Base-by-base conservation (phyloP, 1,140 invertebrate species). In the Thalassaphorura encarpata region DNA sequence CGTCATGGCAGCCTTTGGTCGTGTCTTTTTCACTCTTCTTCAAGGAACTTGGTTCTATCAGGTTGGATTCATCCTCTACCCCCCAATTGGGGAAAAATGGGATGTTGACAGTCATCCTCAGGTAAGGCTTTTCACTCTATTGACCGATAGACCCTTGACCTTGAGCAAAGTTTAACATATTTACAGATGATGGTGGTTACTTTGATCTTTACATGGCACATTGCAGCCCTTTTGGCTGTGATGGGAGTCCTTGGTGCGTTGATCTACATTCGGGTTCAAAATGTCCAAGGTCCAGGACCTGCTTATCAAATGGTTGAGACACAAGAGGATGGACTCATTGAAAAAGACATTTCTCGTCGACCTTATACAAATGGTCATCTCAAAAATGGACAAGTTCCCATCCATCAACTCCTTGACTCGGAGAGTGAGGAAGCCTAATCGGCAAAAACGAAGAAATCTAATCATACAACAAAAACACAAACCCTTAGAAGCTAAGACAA, bases 1-100 rank as follows among this genome's bases (percentile, higher is more conserved):
- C 48, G 62, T 76, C 5, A 33, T 75, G 6, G 61, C 67, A 1
- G 65, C 73, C 1, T 56, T 76, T 15, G 41, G 62, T 6, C 64
- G 75, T 23, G 53, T 67, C 2, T 75, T 71, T 58, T 72, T 72
- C 45, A 67, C 71, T 1, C 50, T 76, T 2, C 59, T 76, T 23
- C 76, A 77, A 56, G 76, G 76, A 4, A 73, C 73, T 0, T 78
- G 76, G 76, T 78, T 78, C 66, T 74, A 68, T 61, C 73, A 75
- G 54, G 67, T 76, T 6, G 76, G 71, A 0, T 76, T 75, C 66
- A 75, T 77, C 52, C 63, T 78, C 24, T 76, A 77, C 61, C 72
- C 72, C n/a, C 76, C 75, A 4, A 48, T 68, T 18, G 68, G 67
- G 4, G 62, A 60, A 16, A 50, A 41, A 13, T 76, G 75, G 75